Conservation (phyloP, 1,140 invertebrate species). For the Ylistrum balloti region DNA sequence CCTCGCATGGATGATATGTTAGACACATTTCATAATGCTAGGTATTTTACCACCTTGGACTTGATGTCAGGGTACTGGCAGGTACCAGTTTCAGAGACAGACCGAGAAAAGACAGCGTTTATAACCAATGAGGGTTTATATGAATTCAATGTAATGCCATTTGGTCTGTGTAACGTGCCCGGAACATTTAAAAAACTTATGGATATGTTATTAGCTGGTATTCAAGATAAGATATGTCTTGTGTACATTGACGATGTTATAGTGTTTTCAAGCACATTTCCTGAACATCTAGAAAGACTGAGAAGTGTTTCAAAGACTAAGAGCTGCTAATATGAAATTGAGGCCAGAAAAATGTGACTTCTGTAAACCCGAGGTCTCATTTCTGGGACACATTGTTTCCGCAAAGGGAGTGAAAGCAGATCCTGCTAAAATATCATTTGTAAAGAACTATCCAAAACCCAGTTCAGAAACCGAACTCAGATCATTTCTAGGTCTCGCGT, state of each 20-base stretch:
- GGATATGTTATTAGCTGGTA: constrained; percentile 29
- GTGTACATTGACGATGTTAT: constrained; percentile 45
- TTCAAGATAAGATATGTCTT: constrained; percentile 14
- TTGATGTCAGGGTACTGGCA: constrained; percentile 36
- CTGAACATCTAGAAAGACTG: not conserved
- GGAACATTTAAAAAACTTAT: constrained; percentile 49
- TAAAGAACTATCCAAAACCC: constrained; percentile 69
- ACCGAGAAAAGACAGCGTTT: constrained; percentile 53
- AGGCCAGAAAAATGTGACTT: constrained; percentile 24
- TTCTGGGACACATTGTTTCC: constrained; percentile 13
- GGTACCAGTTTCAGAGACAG: constrained; percentile 42
- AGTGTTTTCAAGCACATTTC: not conserved
- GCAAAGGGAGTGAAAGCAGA: not conserved
- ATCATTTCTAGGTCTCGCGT: not conserved
- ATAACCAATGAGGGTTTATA: not conserved
- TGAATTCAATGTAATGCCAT: constrained; percentile 50
- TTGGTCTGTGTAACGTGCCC: constrained; percentile 51
- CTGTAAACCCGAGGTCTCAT: not conserved
- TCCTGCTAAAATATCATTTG: constrained; percentile 65
- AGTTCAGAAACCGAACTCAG: constrained; percentile 42
- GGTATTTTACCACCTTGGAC: constrained; percentile 48
- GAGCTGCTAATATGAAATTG: constrained; percentile 14
- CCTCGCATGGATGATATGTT: constrained; percentile 46
- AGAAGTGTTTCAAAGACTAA: constrained; percentile 42
- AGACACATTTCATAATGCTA: constrained; percentile 24